A percentile compares a stretch with the other conserved stretches of the same genome.
Evolutionary conservation across 2,113 vertebrate genomes (phyloP).

Genomic region (Crotalus viridis): DNA sequence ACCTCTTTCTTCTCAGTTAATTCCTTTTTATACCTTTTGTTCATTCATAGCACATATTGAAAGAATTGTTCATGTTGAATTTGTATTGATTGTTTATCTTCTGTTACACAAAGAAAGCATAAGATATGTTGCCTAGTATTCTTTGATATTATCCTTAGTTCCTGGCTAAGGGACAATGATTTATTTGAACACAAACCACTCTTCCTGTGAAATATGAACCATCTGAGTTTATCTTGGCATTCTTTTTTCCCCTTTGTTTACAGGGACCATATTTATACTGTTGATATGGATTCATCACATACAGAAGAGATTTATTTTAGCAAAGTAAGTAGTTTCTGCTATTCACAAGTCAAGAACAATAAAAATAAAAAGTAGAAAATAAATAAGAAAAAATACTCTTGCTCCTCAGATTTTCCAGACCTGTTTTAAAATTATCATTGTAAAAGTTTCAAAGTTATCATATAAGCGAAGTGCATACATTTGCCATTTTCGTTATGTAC

Average conservation of each 20-base stretch:
- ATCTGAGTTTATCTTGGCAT: conserved; percentile 44
- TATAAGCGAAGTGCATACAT: conserved; percentile 34
- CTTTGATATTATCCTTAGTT: conserved; percentile 4
- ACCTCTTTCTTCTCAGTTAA: neutral
- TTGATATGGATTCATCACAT: conserved; percentile 90
- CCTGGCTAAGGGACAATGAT: conserved; percentile 16
- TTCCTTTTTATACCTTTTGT: conserved; percentile 3
- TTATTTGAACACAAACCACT: conserved; percentile 31
- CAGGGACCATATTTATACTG: conserved; percentile 98
- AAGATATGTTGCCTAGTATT: neutral
- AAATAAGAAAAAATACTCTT: conserved; percentile 30
- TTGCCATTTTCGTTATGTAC: conserved; percentile 30
- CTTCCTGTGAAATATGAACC: conserved; percentile 38
- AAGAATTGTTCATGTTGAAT: neutral
- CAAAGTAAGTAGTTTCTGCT: conserved; percentile 86
- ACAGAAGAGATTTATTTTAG: conserved; percentile 97
- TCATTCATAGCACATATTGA: conserved; percentile 13
- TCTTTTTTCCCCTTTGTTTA: conserved; percentile 64
- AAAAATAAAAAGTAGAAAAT: conserved; percentile 15
- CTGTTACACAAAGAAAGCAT: conserved; percentile 19
- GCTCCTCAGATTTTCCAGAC: conserved; percentile 31
- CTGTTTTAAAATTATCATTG: conserved; percentile 33
- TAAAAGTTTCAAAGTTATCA: conserved; percentile 7
- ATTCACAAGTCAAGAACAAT: conserved; percentile 45
- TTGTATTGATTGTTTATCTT: neutral